These are phyloP conservation scores for Machimus atricapillus DNA, from an alignment of 2,888 invertebrate species.

Conservation along the genomic window DNA sequence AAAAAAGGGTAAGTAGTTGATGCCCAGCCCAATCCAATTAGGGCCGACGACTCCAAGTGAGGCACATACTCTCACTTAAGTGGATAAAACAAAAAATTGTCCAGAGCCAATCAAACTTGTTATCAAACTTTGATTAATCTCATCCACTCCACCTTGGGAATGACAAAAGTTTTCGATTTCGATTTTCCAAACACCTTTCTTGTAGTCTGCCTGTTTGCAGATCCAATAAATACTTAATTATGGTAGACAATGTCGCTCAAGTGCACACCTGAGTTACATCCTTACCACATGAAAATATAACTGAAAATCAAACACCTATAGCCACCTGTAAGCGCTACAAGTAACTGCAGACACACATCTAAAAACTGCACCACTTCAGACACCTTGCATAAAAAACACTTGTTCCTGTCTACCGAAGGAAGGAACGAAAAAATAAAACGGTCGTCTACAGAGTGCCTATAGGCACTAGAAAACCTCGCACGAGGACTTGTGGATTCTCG, in stretches of 20 bases:
- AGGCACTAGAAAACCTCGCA: background rate
- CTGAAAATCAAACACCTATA: background rate
- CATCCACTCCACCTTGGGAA: background rate
- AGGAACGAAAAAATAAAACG: background rate
- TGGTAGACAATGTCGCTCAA: background rate
- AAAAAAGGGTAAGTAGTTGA: background rate
- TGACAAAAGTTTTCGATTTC: background rate
- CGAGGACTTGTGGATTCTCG: background rate
- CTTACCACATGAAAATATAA: background rate
- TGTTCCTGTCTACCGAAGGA: background rate
- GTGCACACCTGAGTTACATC: background rate
- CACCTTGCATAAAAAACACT: background rate
- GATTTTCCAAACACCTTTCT: background rate
- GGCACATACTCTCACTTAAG: background rate
- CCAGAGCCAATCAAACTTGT: background rate
- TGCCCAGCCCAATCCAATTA: background rate
- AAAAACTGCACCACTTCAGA: background rate
- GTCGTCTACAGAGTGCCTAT: background rate
- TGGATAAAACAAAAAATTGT: background rate
- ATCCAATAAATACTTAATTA: background rate
- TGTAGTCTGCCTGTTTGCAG: background rate
- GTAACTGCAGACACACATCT: background rate
- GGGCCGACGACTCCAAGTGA: background rate
- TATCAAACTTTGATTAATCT: background rate
- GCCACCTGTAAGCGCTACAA: conserved; percentile 4